Percentiles rank a stretch among this genome's conserved stretches.
Evolutionary conservation across 92 coral and sea anemone species (phyloP).

Genomic region (Galaxea fascicularis): DNA sequence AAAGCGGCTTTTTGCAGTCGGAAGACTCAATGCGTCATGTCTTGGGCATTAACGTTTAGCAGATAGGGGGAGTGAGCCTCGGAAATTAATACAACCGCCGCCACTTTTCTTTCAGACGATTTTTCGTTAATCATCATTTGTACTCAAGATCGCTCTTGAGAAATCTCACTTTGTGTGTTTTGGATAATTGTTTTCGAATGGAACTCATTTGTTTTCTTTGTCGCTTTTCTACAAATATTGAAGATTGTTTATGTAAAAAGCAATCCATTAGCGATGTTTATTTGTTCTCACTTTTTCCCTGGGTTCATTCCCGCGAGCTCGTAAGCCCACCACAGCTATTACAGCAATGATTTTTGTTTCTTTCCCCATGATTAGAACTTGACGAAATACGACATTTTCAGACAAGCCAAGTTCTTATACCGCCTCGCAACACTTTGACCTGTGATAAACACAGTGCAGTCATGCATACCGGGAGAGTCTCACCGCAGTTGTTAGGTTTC

Average conservation of each 20-base stretch:
- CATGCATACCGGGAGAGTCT: background rate
- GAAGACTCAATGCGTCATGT: slow-evolving; percentile 32
- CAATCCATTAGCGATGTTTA: slow-evolving; percentile 47
- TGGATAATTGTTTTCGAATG: slow-evolving; percentile 43
- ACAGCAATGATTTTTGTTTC: background rate
- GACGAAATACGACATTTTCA: slow-evolving; percentile 32
- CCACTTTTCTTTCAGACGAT: slow-evolving; percentile 16
- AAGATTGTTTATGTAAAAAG: slow-evolving; percentile 40
- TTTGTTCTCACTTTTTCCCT: slow-evolving; percentile 1
- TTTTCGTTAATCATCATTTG: background rate
- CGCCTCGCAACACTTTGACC: slow-evolving; percentile 62
- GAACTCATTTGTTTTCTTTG: slow-evolving; percentile 37
- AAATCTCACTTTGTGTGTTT: slow-evolving; percentile 41
- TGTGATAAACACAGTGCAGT: slow-evolving; percentile 44
- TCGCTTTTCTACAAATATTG: slow-evolving; percentile 43
- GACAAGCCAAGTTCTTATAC: slow-evolving; percentile 10
- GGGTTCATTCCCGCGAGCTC: background rate
- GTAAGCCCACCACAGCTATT: background rate
- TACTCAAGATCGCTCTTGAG: slow-evolving; percentile 35
- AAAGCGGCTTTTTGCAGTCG: slow-evolving; percentile 55
- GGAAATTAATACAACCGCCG: slow-evolving; percentile 47
- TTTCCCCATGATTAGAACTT: background rate
- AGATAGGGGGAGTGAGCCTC: slow-evolving; percentile 53
- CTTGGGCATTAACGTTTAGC: slow-evolving; percentile 48
- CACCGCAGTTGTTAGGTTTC: slow-evolving; percentile 23